Conservation (phyloP, 2,797 vertebrate species). For the Xiphophorus birchmanni region DNA sequence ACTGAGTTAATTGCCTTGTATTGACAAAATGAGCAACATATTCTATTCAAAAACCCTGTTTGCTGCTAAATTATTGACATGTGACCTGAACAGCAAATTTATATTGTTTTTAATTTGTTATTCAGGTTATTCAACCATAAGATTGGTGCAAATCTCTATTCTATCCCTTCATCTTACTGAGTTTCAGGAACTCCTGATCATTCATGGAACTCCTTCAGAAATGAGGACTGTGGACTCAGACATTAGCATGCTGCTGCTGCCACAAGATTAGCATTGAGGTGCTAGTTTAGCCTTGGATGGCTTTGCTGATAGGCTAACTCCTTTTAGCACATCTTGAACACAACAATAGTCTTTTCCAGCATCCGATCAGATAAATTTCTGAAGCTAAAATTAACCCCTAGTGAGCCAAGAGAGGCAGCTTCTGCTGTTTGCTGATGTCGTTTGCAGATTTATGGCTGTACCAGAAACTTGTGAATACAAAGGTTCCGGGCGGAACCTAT, state of each 20-base stretch:
- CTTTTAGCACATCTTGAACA: not conserved
- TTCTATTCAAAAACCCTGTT: not conserved
- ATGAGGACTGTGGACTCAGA: not conserved
- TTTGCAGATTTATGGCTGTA: not conserved
- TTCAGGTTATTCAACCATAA: not conserved
- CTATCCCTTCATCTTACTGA: not conserved
- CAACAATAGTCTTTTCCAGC: not conserved
- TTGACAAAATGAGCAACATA: not conserved
- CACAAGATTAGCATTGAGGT: not conserved
- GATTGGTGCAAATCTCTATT: not conserved
- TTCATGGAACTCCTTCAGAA: not conserved
- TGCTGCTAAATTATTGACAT: not conserved
- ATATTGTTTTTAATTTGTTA: not conserved
- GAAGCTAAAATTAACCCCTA: not conserved
- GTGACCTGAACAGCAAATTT: not conserved
- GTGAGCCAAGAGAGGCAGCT: not conserved
- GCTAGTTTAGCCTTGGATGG: not conserved
- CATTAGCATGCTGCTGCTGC: no score
- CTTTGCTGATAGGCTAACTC: not conserved
- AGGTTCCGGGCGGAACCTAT: not conserved
- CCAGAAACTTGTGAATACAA: not conserved
- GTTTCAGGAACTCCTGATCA: not conserved
- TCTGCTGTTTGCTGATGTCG: not conserved
- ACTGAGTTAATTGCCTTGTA: not conserved
- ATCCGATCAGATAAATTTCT: not conserved